A percentile compares a stretch with the other conserved stretches of the same genome.
phyloP scores from a whole-genome alignment of 2,888 invertebrate species.

The Crepidodera aurea region DNA sequence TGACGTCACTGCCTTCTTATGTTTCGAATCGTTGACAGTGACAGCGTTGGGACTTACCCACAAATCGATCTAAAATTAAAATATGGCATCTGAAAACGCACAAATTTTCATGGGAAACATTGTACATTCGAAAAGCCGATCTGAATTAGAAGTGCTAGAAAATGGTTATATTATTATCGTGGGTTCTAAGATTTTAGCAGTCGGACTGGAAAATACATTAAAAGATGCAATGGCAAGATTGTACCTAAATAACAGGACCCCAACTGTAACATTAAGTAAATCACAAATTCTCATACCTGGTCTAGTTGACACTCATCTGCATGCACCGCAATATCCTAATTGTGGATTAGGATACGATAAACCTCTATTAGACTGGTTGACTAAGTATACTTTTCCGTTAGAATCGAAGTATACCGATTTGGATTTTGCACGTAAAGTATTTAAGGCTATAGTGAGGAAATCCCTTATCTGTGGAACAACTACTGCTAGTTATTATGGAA shows the following conservation, averaged over 20 bases:
- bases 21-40: background rate
- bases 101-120: constrained; percentile 56
- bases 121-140: constrained; percentile 53
- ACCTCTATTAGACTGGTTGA: constrained; percentile 84
- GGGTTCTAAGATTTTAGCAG: constrained; percentile 58
- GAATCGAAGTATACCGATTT: constrained; percentile 76
- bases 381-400: constrained; percentile 84
- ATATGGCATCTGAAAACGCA: constrained; percentile 31
- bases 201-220: constrained; percentile 55
- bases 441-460: constrained; percentile 77
- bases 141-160: constrained; percentile 58
- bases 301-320: constrained; percentile 88
- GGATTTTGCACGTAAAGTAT: constrained; percentile 74
- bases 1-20: too few species aligned
- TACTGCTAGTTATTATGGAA: constrained; percentile 87
- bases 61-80: constrained; percentile 4
- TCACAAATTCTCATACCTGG: constrained; percentile 85
- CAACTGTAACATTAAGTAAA: constrained; percentile 48
- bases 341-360: constrained; percentile 83
- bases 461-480: constrained; percentile 84
- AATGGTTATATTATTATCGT: constrained; percentile 68
- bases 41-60: background rate
- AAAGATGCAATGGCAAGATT: constrained; percentile 51
- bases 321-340: constrained; percentile 90
- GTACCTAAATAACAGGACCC: constrained; percentile 38